Evolutionary conservation across 2,797 vertebrate genomes (phyloP), one percentile per base, ranked within the genome.

Genomic region (Coracias cyanogaster): DNA sequence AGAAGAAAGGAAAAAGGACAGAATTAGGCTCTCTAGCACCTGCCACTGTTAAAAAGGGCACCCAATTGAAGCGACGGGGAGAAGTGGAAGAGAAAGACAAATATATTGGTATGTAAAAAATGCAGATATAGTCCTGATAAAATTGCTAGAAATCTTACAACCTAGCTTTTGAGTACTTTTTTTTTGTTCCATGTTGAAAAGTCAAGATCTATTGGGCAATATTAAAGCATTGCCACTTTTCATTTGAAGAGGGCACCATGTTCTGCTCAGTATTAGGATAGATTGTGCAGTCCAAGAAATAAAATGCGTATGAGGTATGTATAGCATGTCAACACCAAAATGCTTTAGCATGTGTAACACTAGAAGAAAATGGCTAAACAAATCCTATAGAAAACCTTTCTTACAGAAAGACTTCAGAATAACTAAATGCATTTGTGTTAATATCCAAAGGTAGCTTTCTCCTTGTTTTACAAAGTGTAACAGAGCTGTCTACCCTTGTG

Each of bases 51-150:
- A 97, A 95, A 71, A 98, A 98, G 96, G 90, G 97, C 49, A 99
- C 98, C 15, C 97, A 98, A 15, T 39, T 99, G 24, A 99, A 98
- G 65, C 98, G 97, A 51, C 97, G 99, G 20, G 99, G 98, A 73
- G 98, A 99, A 82, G 96, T 98, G 1, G 97, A 98, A 4, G 96
- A 98, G 4, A 84, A 91, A 24, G 84, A 91, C 19, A 89, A 73
- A 12, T 99, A 97, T 79, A 98, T 99, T 28, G 99, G 99, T 99
- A 94, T 80, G 98, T 97, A 61, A 71, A 55, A 57, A 26, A 9
- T 58, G 11, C 20, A 55, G 4, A 28, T 66, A n/a, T 6, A 18
- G 9, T 86, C 17, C 37, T 70, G 28, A 82, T 45, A 78, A 81
- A 55, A 6, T 54, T 61, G 11, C 29, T 80, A 33, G 62, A 79